These are phyloP conservation scores for Anthopleura sola DNA, from an alignment of 64 coral and sea anemone genomes.

Conservation along the genomic window DNA sequence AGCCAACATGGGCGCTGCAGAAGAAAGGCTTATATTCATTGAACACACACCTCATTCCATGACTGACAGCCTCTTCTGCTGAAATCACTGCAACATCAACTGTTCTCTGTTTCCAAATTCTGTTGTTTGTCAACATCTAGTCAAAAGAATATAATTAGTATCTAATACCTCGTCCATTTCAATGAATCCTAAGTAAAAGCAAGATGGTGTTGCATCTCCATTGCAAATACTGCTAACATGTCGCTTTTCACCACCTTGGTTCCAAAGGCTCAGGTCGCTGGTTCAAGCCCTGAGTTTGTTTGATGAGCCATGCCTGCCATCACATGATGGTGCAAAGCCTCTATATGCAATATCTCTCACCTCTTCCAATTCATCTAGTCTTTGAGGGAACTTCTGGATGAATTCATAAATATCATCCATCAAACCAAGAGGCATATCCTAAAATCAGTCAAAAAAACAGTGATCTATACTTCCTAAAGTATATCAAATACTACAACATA, in stretches of 20 bases:
- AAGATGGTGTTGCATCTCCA: too few relatives aligned
- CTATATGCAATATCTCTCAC: constrained; percentile 13
- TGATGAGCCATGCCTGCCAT: too few relatives aligned
- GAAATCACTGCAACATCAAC: constrained; percentile 91
- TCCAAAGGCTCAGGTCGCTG: too few relatives aligned
- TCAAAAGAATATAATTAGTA: not conserved
- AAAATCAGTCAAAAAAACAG: not conserved
- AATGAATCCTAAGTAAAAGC: too few relatives aligned
- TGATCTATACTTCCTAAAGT: too few relatives aligned
- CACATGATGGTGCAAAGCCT: not conserved
- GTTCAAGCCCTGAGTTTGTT: not conserved
- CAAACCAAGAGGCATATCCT: constrained; percentile 93
- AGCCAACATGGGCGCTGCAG: too few relatives aligned
- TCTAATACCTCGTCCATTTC: too few relatives aligned
- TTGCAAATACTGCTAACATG: too few relatives aligned
- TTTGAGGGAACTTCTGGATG: constrained; percentile 73
- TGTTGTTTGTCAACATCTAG: constrained; percentile 98
- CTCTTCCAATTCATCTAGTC: constrained; percentile 92
- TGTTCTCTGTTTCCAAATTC: constrained; percentile 98
- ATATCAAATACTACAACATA: too few relatives aligned
- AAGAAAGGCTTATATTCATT: too few relatives aligned
- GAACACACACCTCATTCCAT: constrained; percentile 67
- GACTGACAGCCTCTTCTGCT: constrained; percentile 78
- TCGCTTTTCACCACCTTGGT: too few relatives aligned
- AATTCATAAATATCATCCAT: constrained; percentile 99